Conservation (phyloP, 2,888 invertebrate species). For the Aspidiotus rigidus region DNA sequence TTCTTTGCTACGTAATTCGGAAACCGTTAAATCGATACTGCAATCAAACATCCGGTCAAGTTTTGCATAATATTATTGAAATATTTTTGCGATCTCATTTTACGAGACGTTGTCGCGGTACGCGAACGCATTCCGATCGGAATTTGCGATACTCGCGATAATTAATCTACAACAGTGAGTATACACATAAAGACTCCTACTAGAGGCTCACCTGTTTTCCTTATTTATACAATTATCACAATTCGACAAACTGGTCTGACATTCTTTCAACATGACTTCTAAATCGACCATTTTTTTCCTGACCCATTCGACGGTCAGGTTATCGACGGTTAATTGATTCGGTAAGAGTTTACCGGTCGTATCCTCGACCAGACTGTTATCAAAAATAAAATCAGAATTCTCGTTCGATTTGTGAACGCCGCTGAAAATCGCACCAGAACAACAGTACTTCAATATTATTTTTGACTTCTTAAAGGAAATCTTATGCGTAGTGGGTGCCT, state of each 20-base stretch:
- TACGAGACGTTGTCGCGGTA: no score
- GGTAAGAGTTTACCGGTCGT: constrained; percentile 76
- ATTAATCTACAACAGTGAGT: not conserved
- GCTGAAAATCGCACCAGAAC: constrained; percentile 1
- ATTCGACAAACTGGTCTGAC: constrained; percentile 59
- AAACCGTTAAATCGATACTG: constrained; percentile 50
- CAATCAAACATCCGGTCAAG: not conserved
- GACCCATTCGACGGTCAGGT: constrained; percentile 82
- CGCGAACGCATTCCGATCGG: not conserved
- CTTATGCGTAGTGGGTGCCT: no score
- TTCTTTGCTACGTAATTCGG: constrained; percentile 72
- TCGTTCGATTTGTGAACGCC: constrained; percentile 42
- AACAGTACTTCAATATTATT: no score
- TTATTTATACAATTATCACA: constrained; percentile 34
- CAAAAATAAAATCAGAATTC: constrained; percentile 72
- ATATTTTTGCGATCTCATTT: not conserved
- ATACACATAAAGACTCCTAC: not conserved
- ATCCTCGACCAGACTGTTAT: constrained; percentile 77
- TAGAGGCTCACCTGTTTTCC: constrained; percentile 7
- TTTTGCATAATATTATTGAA: not conserved
- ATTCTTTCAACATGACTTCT: constrained; percentile 68
- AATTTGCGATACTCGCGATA: constrained; percentile 1
- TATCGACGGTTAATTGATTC: constrained; percentile 84
- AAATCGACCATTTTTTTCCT: constrained; percentile 68
- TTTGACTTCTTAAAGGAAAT: no score